These are phyloP conservation scores for Poecilia wingei DNA, from an alignment of 2,797 vertebrate genomes.

Conservation along the genomic window DNA sequence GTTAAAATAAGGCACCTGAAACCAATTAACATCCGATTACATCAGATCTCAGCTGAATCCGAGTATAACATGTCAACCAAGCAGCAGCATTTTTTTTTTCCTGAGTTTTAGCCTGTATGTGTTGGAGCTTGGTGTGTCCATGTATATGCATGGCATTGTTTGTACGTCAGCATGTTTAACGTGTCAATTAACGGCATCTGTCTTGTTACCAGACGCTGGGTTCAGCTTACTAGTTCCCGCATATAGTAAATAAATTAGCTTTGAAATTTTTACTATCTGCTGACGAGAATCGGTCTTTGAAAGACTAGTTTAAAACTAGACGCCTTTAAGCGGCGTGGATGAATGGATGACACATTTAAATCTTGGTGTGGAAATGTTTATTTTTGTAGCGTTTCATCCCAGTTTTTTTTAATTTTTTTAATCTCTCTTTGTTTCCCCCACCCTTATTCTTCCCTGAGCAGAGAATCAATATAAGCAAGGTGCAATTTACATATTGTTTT, in stretches of 20 bases:
- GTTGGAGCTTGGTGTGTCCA: conserved; percentile 21
- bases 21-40: conserved; percentile 8
- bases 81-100: conserved; percentile 10
- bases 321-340: conserved; percentile 32
- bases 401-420: background rate
- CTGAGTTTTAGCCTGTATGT: conserved; percentile 13
- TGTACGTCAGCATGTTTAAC: conserved; percentile 50
- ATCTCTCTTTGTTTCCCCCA: background rate
- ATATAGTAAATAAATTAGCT: conserved; percentile 26
- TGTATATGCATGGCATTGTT: conserved; percentile 53
- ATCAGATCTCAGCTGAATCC: conserved; percentile 31
- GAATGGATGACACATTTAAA: conserved; percentile 32
- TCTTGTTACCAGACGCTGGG: conserved; percentile 27
- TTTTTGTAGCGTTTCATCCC: conserved; percentile 58
- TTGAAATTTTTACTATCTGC: conserved; percentile 34
- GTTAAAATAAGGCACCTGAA: background rate
- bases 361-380: conserved; percentile 58
- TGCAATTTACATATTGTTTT: conserved; percentile 14
- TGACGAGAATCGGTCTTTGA: conserved; percentile 35
- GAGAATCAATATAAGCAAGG: conserved; percentile 35
- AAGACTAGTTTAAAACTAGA: conserved; percentile 42
- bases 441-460: conserved; percentile 19
- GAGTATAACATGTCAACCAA: conserved; percentile 22
- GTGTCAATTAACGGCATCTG: conserved; percentile 11
- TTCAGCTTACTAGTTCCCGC: conserved; percentile 40